Conservation (phyloP, 2,797 vertebrate species). For the Mastacembelus armatus region DNA sequence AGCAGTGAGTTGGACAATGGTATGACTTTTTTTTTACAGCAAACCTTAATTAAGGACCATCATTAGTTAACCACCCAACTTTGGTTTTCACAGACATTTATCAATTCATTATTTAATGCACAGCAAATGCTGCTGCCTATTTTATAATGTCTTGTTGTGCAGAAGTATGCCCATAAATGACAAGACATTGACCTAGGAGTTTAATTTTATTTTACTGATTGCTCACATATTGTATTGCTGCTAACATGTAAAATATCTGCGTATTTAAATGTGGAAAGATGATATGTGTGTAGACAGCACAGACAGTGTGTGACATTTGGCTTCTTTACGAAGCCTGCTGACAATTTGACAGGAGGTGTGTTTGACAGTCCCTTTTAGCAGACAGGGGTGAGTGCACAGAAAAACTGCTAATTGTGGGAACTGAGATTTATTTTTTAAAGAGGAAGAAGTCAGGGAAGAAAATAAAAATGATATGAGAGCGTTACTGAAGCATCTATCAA, state of each 20-base stretch:
- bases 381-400: not conserved
- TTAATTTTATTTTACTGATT: too few relatives aligned
- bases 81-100: too few relatives aligned
- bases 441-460: not conserved
- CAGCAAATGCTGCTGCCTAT: too few relatives aligned
- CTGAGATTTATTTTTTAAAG: not conserved
- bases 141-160: too few relatives aligned
- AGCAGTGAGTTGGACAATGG: too few relatives aligned
- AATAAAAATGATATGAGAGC: conserved; percentile 3
- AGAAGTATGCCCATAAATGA: too few relatives aligned
- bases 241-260: too few relatives aligned
- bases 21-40: too few relatives aligned
- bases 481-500: conserved; percentile 58
- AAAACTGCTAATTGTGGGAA: not conserved
- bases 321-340: conserved; percentile 20
- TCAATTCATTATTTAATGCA: not conserved
- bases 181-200: too few relatives aligned
- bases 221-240: not conserved
- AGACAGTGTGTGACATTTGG: conserved; percentile 3
- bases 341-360: conserved; percentile 40
- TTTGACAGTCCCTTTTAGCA: conserved; percentile 7
- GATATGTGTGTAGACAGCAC: conserved; percentile 13
- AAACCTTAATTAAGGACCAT: too few relatives aligned
- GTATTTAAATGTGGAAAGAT: conserved; percentile 9
- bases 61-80: too few relatives aligned